Percentiles rank a stretch among this genome's conserved stretches.
These are phyloP conservation scores for Ormyrus labotus DNA, from an alignment of 2,888 invertebrate species.

Conservation along the genomic window DNA sequence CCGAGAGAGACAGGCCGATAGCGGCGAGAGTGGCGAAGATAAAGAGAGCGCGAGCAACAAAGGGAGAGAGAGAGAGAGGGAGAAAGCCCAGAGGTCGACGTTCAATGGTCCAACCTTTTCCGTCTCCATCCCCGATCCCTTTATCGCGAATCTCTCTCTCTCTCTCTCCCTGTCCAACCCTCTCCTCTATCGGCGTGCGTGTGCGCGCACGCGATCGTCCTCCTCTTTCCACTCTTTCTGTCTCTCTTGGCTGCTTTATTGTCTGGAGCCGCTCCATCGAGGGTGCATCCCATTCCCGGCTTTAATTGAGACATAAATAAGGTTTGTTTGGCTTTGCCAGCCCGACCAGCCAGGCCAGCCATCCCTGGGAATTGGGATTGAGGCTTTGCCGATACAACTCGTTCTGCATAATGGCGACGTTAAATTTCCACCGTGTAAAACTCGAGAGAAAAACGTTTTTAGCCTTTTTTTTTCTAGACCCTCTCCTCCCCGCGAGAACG, in stretches of 20 bases:
- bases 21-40: conserved; percentile 46
- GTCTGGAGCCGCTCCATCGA: conserved; percentile 75
- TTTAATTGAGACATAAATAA: conserved; percentile 77
- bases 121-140: conserved; percentile 71
- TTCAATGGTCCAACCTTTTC: conserved; percentile 74
- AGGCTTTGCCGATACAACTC: conserved; percentile 73
- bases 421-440: conserved; percentile 68
- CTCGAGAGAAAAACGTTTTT: conserved; percentile 59
- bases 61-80: conserved; percentile 41
- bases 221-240: conserved; percentile 53
- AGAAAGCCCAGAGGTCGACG: conserved; percentile 74
- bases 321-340: conserved; percentile 76
- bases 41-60: conserved; percentile 23
- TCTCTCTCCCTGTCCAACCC: conserved; percentile 25
- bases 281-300: conserved; percentile 76
- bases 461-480: conserved; percentile 2
- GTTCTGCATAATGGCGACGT: conserved; percentile 74
- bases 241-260: conserved; percentile 73
- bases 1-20: conserved; percentile 18
- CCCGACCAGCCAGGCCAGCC: conserved; percentile 63
- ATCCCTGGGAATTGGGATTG: conserved; percentile 74
- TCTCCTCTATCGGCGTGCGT: neutral
- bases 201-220: conserved; percentile 10
- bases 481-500: neutral
- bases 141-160: conserved; percentile 61